Percentiles rank a stretch among this genome's conserved stretches.
These are phyloP conservation scores for Caenorhabditis inopinata DNA, from an alignment of 1,140 invertebrate species.

Conservation along the genomic window DNA sequence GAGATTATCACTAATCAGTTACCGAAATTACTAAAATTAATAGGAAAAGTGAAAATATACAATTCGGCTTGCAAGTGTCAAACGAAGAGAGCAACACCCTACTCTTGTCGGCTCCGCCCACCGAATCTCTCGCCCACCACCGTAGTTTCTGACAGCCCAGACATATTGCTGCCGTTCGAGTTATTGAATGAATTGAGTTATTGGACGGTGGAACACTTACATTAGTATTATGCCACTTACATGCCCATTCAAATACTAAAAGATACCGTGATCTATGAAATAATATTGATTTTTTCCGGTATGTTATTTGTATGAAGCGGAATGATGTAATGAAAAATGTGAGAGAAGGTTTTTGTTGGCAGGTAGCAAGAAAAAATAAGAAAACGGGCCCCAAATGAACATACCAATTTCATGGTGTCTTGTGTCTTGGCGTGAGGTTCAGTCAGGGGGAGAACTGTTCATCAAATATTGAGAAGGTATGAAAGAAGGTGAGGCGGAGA, in stretches of 20 bases:
- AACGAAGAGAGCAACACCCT: background rate
- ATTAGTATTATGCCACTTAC: background rate
- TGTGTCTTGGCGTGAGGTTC: background rate
- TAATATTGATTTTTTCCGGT: background rate
- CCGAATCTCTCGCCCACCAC: background rate
- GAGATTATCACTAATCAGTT: too few relatives aligned
- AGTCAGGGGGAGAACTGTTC: background rate
- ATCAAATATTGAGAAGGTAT: slow-evolving; percentile 17
- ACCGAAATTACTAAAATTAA: too few relatives aligned
- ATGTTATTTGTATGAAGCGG: background rate
- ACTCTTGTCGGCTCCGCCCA: slow-evolving; percentile 1
- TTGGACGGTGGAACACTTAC: too few relatives aligned
- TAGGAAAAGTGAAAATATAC: background rate
- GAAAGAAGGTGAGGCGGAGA: background rate
- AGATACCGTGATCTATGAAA: background rate
- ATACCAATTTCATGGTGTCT: background rate
- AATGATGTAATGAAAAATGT: background rate
- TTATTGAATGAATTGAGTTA: background rate
- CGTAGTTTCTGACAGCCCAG: background rate
- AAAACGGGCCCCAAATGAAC: background rate
- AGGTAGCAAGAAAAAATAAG: background rate
- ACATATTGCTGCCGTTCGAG: background rate
- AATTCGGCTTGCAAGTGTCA: slow-evolving; percentile 11
- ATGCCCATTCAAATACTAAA: background rate
- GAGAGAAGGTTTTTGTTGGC: background rate